These are phyloP conservation scores for Antheraea assamensis DNA, from an alignment of 2,888 invertebrate genomes.

Conservation along the genomic window DNA sequence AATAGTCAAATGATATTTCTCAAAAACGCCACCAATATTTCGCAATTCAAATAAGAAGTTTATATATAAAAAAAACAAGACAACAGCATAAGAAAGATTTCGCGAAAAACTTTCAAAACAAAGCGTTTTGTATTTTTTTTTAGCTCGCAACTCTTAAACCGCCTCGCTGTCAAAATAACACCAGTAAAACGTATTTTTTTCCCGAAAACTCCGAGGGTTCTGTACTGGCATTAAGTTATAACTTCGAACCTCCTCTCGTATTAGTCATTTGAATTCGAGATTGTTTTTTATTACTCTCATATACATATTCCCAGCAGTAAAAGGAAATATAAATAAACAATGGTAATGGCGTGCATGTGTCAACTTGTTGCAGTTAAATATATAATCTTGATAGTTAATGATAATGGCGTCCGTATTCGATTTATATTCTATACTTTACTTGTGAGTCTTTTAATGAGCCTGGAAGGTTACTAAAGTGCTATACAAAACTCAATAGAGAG, in stretches of 20 bases:
- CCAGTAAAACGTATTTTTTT: neutral
- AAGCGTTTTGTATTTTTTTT: no score
- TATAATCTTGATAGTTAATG: neutral
- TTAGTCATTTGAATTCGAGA: neutral
- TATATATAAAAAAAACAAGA: no score
- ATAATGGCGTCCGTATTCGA: neutral
- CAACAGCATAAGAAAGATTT: no score
- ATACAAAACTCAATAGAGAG: no score
- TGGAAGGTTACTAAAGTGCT: no score
- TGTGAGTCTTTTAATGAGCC: conserved; percentile 11
- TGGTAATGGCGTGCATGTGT: neutral
- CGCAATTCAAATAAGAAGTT: no score
- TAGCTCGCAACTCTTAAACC: no score
- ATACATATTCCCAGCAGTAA: conserved; percentile 13
- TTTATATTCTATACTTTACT: neutral
- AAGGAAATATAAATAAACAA: conserved; percentile 14
- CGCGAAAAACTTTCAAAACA: no score
- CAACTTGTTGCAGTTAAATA: neutral
- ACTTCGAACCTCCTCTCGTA: conserved; percentile 1
- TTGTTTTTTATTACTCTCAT: conserved; percentile 8
- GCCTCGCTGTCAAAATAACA: no score
- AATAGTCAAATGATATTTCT: no score
- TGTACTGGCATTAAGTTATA: neutral
- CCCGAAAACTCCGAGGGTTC: neutral
- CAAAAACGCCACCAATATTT: no score